A percentile compares a stretch with the other conserved stretches of the same genome.
Conservation (phyloP, 2,888 invertebrate genomes). For the Luffia ferchaultella region DNA sequence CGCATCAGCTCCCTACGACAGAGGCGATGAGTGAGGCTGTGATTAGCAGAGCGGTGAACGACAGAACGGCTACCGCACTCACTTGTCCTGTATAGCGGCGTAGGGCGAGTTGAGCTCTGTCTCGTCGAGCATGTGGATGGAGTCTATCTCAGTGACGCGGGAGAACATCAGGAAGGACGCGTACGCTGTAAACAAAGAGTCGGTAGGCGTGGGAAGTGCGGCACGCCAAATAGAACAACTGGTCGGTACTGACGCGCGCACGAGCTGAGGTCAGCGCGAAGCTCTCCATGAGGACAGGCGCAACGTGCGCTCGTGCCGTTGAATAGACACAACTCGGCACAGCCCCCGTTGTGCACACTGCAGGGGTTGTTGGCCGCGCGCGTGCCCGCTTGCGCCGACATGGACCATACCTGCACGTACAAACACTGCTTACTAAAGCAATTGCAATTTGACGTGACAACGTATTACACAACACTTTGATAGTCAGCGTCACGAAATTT, state of each 20-base stretch:
- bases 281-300: conserved; percentile 85
- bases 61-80: no score
- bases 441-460: no score
- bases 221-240: not conserved
- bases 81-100: conserved; percentile 73
- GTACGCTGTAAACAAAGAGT: conserved; percentile 64
- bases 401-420: conserved; percentile 25
- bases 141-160: conserved; percentile 81
- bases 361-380: conserved; percentile 69
- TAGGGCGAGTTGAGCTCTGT: conserved; percentile 80
- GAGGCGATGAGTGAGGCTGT: not conserved
- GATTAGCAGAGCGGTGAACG: no score
- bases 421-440: not conserved
- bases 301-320: conserved; percentile 74
- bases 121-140: conserved; percentile 77
- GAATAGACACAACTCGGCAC: conserved; percentile 81
- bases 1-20: conserved; percentile 70
- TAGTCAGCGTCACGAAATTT: no score
- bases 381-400: conserved; percentile 34
- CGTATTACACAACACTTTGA: no score
- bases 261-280: conserved; percentile 68
- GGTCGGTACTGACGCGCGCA: conserved; percentile 63
- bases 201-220: no score
- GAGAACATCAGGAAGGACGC: conserved; percentile 87
- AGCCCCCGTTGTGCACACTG: conserved; percentile 55